Base-by-base conservation (phyloP, 2,797 vertebrate genomes). In the Eleutherodactylus coqui region DNA sequence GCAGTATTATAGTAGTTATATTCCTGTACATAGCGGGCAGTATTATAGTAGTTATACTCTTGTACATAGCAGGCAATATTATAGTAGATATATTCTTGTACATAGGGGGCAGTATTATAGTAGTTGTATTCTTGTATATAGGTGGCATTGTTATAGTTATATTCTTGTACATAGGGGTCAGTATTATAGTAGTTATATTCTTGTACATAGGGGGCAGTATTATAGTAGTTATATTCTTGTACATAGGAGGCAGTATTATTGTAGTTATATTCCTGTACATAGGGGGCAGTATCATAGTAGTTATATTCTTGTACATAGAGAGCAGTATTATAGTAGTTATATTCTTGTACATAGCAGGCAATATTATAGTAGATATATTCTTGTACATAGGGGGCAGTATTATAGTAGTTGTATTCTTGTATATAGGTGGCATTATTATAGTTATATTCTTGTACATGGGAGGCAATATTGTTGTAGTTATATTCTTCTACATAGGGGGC, bases 1-100 rank as follows among this genome's bases (percentile, higher is more conserved):
- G 34, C 19, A 69, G 64, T 69, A 38, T 69, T 69, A 69, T 67
- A 67, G 62, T 67, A 67, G 32, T 67, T 19, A 67, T 67, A 67
- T 67, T 67, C 32, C 19, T 67, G 62, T 69, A 69, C 14, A n/a
- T 70, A 70, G 67, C 21, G 2, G 21, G 67, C 36, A 70, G 36
- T 70, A 70, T 70, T 70, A 70, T 70, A 70, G 67, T 70, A 70
- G 36, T 41, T 43, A 70, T 70, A 70, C 43, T 70, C 36, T 70
- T 70, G 36, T 43, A 70, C 5, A 70, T 70, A 70, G 67, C n/a
- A 38, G 2, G 67, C 21, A 70, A 38, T 70, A 70, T 70, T 70
- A 43, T 70, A 70, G 38, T 41, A 70, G 67, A 24, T 70, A 41
- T 70, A 70, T 70, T 70, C 67, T 70, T 70, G 67, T 70, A 70